Base-by-base conservation (phyloP, 2,113 vertebrate species). In the Grallaria varia region DNA sequence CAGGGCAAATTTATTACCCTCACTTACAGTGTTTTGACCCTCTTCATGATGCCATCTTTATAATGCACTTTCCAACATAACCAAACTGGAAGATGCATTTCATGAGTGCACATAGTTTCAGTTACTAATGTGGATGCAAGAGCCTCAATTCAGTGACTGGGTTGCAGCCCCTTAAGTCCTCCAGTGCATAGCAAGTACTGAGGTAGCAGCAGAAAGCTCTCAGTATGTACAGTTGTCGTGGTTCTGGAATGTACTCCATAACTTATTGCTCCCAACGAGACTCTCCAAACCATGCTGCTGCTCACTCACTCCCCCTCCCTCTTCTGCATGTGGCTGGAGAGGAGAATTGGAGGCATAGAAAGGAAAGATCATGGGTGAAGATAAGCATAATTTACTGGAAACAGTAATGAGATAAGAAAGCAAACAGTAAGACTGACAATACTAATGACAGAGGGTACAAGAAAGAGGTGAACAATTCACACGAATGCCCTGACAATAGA, bases 11-110 rank as follows among this genome's bases (percentile, higher is more conserved):
- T 28, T 35, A 33, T 28, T 59, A 37, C 14, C 8, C 9, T 31
- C 27, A n/a, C 14, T 72, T n/a, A 27, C 0, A 0, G 0, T 50
- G 47, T 5, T 72, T 90, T 66, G 55, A 74, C 35, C 74, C 6
- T 52, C 56, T 83, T 82, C 33, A 45, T 22, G 9, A 58, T 31
- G 5, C 35, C 68, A 12, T 59, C 16, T 76, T 85, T 92, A 55
- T 20, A 79, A 56, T 31, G 25, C 9, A 71, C 24, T 33, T 90
- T 83, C 35, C 49, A 83, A 39, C 10, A 20, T 28, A 59, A 68
- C 7, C 18, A 49, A 55, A 68, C 47, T 35, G 39, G 25, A 72
- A 76, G 17, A 35, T 35, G 53, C 11, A 16, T 76, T 90, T 31
- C 10, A 12, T 0, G 1, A 63, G 4, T 20, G 37, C 20, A 53